These are phyloP conservation scores for Drosophila lutescens DNA, from an alignment of 2,888 invertebrate species.

Conservation along the genomic window DNA sequence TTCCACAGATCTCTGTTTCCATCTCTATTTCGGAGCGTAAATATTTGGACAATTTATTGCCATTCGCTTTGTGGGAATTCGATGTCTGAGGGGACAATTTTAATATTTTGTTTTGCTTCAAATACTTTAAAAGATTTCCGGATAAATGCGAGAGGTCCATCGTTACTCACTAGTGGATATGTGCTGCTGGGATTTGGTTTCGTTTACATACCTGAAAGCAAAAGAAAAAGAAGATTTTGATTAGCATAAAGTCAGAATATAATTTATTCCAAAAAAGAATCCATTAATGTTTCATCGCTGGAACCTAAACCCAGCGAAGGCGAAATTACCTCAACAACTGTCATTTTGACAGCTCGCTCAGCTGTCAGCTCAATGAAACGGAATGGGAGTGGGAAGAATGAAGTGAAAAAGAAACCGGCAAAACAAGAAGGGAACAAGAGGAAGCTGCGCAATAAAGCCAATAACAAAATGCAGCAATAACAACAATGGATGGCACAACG, in stretches of 20 bases:
- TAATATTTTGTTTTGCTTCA: conserved; percentile 3
- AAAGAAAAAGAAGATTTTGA: conserved; percentile 26
- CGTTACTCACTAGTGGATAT: conserved; percentile 5
- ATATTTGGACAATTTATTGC: conserved; percentile 62
- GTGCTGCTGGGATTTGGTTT: background rate
- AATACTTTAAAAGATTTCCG: conserved; percentile 9
- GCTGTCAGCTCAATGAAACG: conserved; percentile 37
- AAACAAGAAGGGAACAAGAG: conserved; percentile 13
- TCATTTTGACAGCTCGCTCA: conserved; percentile 63
- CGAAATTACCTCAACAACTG: conserved; percentile 70
- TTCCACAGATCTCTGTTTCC: conserved; percentile 16
- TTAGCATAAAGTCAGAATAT: conserved; percentile 31
- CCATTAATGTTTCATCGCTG: conserved; percentile 45
- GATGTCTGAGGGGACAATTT: conserved; percentile 6
- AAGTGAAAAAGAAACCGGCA: background rate
- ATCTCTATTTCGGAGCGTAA: conserved; percentile 19
- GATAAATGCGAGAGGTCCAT: conserved; percentile 2
- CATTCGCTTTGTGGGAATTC: conserved; percentile 32
- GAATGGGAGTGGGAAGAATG: conserved; percentile 1
- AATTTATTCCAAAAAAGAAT: conserved; percentile 20
- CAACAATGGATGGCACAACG: conserved; percentile 38
- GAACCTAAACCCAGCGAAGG: conserved; percentile 22
- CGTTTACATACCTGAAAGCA: conserved; percentile 65
- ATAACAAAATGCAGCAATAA: conserved; percentile 59
- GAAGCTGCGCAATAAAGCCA: conserved; percentile 53